These are phyloP conservation scores for Lophochroa leadbeateri DNA, from an alignment of 2,113 vertebrate species.

Conservation along the genomic window DNA sequence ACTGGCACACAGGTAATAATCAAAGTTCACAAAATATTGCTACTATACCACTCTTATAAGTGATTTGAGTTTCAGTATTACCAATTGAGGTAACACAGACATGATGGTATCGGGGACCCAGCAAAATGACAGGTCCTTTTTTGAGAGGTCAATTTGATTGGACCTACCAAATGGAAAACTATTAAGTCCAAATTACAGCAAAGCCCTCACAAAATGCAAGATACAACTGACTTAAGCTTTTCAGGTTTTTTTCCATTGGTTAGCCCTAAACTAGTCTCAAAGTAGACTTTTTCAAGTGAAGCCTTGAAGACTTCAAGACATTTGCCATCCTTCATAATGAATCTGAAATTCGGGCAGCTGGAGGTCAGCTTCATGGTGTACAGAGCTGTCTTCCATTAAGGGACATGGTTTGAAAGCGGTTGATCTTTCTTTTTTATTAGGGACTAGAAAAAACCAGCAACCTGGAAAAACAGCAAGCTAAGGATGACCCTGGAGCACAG, in stretches of 20 bases:
- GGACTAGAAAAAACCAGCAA: background rate
- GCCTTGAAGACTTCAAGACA: conserved; percentile 13
- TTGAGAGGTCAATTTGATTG: background rate
- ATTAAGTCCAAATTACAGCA: background rate
- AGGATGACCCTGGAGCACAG: background rate
- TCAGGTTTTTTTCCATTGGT: background rate
- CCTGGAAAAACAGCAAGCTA: background rate
- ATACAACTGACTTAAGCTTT: background rate
- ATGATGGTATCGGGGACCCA: background rate
- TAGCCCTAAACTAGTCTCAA: background rate
- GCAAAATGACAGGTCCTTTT: background rate
- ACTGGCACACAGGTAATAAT: background rate
- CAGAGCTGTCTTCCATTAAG: background rate
- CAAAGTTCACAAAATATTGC: background rate
- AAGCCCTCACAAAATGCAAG: background rate
- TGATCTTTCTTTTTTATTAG: conserved; percentile 42
- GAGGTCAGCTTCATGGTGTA: conserved; percentile 19
- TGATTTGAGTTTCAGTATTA: background rate
- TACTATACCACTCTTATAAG: background rate
- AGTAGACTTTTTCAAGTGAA: background rate
- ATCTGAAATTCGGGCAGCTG: background rate
- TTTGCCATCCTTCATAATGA: conserved; percentile 5
- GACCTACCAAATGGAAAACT: background rate
- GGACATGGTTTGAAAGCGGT: background rate
- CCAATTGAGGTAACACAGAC: background rate